phyloP scores from a whole-genome alignment of 2,888 invertebrate genomes.

The Pecten maximus region DNA sequence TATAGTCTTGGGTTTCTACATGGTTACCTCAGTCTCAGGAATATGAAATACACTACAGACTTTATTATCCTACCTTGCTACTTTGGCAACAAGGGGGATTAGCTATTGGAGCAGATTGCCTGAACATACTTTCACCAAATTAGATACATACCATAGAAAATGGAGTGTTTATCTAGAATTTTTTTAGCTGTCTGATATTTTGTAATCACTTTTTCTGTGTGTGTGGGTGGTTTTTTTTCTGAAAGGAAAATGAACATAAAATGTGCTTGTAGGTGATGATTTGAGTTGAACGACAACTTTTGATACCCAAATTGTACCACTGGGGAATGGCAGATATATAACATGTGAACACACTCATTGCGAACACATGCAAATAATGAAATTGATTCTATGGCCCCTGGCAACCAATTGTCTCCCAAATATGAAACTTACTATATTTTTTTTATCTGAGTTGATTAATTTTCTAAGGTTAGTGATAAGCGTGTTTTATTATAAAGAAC shows the following conservation, averaged over 20 bases:
- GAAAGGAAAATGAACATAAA: background rate
- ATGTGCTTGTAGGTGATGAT: background rate
- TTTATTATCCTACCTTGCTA: background rate
- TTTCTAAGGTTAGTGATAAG: background rate
- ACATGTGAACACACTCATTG: background rate
- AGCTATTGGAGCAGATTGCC: background rate
- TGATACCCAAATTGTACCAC: background rate
- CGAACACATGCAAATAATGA: background rate
- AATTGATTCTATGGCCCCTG: background rate
- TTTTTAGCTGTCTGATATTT: background rate
- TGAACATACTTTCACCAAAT: slow-evolving; percentile 1
- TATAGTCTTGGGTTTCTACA: too few relatives aligned
- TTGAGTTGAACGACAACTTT: background rate
- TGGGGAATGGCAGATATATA: background rate
- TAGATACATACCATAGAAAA: slow-evolving; percentile 23
- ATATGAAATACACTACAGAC: background rate
- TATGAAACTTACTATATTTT: too few relatives aligned
- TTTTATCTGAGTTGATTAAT: too few relatives aligned
- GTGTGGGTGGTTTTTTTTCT: background rate
- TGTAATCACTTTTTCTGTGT: background rate
- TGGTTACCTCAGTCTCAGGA: background rate
- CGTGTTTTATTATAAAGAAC: background rate
- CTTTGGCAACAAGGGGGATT: background rate
- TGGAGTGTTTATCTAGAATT: background rate
- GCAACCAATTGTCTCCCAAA: background rate